These are phyloP conservation scores for Ricordea florida DNA, from an alignment of 92 coral and sea anemone species.

Conservation along the genomic window DNA sequence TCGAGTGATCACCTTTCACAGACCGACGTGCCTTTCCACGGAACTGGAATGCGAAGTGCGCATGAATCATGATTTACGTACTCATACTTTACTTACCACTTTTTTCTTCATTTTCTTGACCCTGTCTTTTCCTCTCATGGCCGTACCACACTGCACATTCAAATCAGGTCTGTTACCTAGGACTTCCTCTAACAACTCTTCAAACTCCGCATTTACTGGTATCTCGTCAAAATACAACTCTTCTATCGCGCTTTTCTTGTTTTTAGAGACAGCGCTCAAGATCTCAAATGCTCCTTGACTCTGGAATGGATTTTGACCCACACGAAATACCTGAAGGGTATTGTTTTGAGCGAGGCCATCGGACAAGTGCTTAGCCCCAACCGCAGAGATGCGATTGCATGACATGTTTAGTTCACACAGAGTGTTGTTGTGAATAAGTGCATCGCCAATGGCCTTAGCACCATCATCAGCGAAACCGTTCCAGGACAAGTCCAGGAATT, in stretches of 20 bases:
- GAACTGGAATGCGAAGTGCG: background rate
- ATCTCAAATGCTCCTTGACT: constrained; percentile 78
- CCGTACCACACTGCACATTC: constrained; percentile 86
- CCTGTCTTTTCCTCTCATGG: constrained; percentile 88
- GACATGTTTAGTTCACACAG: constrained; percentile 83
- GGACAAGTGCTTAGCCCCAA: constrained; percentile 74
- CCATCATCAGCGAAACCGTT: constrained; percentile 98
- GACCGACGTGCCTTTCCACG: no score
- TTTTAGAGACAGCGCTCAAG: constrained; percentile 63
- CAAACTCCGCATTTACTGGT: constrained; percentile 85
- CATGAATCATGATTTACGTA: no score
- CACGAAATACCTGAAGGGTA: constrained; percentile 69
- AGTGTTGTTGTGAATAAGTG: constrained; percentile 67
- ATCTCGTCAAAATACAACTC: constrained; percentile 87
- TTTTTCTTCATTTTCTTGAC: constrained; percentile 77
- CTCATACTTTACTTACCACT: constrained; percentile 69
- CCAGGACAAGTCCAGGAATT: constrained; percentile 88
- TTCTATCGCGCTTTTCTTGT: constrained; percentile 77
- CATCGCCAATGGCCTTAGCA: constrained; percentile 79
- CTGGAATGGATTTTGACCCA: constrained; percentile 82
- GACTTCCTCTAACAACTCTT: constrained; percentile 75
- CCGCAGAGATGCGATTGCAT: constrained; percentile 73
- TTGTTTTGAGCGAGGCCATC: constrained; percentile 72
- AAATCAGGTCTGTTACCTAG: constrained; percentile 69
- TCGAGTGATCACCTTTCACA: no score